Base-by-base conservation (phyloP, 2,888 invertebrate species). In the Dicranocentrus wangi region DNA sequence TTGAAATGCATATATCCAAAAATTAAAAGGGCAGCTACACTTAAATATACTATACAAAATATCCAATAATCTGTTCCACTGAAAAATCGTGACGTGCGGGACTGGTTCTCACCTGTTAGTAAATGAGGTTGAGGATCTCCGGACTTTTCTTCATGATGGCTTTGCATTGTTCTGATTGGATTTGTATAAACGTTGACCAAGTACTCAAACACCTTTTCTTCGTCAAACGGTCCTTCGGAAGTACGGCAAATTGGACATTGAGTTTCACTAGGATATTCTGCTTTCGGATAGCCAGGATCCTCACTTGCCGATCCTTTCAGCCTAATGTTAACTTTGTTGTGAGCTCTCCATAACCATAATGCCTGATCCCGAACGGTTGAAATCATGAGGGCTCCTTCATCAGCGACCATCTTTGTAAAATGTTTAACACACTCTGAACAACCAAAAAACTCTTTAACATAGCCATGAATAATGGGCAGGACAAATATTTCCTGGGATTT, bases 311-410 rank as follows among this genome's bases (percentile, higher is more conserved):
- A 96, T 0, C 95, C 95, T 23, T 94, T 91, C 27, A 99, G 90
- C 85, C 98, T 92, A 84, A 93, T 90, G 89, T 99, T 99, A 0
- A 96, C 98, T 89, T 93, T 93, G 88, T 99, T 99, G 88, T 99
- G 98, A 0, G 95, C 94, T 87, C 91, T 91, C 98, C 98, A 99
- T 25, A 99, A 89, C 97, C 98, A 99, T 51, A 98, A 89, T 0
- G 98, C 92, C 21, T 89, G 85, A 2, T 79, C 82, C 63, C 72
- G 71, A 7, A 78, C 81, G 1, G 85, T 61, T 21, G 60, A 73
- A 17, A 85, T 76, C n/a, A 55, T 39, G 3, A 86, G 81, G 19
- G 84, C 84, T 17, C 93, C 93, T 81, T 95, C 94, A 79, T 91
- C 91, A 0, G 90, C 89, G 32, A 97, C 93, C 95, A 97, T 97